These are phyloP conservation scores for Naso thynnoides DNA, from an alignment of 2,797 vertebrate genomes.

Conservation along the genomic window DNA sequence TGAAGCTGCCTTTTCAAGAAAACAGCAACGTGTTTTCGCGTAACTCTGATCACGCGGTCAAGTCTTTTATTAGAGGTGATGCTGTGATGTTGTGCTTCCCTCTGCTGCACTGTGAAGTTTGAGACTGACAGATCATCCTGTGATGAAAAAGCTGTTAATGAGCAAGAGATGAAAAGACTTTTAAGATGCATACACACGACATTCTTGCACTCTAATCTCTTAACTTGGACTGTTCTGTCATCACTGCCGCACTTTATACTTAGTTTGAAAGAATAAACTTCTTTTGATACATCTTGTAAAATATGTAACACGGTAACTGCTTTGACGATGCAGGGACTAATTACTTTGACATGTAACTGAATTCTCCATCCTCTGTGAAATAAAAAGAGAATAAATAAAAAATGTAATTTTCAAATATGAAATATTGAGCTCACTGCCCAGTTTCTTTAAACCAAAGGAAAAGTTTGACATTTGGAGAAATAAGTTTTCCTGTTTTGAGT, in stretches of 20 bases:
- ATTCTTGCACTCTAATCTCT: constrained; percentile 62
- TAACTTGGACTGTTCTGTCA: constrained; percentile 63
- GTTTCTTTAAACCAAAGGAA: not conserved
- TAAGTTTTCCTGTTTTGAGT: not conserved
- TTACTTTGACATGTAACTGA: constrained; percentile 49
- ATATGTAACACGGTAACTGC: constrained; percentile 28
- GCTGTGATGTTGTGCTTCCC: constrained; percentile 22
- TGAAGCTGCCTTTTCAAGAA: constrained; percentile 36
- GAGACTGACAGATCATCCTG: constrained; percentile 13
- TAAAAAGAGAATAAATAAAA: constrained; percentile 37
- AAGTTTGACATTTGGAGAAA: not conserved
- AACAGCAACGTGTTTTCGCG: constrained; percentile 13
- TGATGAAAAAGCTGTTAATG: constrained; percentile 1
- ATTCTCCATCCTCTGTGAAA: constrained; percentile 45
- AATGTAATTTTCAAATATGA: constrained; percentile 25
- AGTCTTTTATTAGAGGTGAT: constrained; percentile 14
- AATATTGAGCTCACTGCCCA: not conserved
- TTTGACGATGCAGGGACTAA: constrained; percentile 43
- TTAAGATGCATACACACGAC: constrained; percentile 19
- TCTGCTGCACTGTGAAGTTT: constrained; percentile 30
- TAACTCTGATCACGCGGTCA: constrained; percentile 7
- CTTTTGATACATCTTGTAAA: constrained; percentile 33
- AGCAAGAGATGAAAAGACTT: constrained; percentile 22
- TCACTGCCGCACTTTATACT: constrained; percentile 84
- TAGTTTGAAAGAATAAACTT: constrained; percentile 21